phyloP scores from a whole-genome alignment of 2,888 invertebrate species.

The Aspidiotus destructor region DNA sequence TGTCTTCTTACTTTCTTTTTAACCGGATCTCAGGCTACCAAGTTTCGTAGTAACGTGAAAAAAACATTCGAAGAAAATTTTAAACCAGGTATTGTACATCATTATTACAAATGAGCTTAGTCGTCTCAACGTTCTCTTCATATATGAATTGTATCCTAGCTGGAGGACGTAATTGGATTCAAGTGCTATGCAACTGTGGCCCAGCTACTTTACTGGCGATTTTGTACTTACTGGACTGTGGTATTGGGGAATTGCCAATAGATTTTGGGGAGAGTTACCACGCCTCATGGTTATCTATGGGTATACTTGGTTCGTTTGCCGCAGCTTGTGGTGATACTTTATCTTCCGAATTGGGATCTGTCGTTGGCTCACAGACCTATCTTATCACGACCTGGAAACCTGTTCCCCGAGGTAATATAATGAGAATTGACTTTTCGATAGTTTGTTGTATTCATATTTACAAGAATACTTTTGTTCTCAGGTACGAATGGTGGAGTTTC shows the following conservation, averaged over 20 bases:
- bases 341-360: conserved; percentile 80
- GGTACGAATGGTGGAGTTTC: conserved; percentile 87
- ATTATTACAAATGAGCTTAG: too few relatives aligned
- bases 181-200: conserved; percentile 83
- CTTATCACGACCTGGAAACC: conserved; percentile 61
- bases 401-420: conserved; percentile 58
- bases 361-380: conserved; percentile 57
- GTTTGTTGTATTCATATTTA: neutral
- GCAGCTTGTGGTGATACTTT: conserved; percentile 74
- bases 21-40: conserved; percentile 70
- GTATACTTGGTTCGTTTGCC: conserved; percentile 51
- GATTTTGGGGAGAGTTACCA: conserved; percentile 66
- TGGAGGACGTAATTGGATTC: conserved; percentile 79
- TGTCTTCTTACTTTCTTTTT: conserved; percentile 68
- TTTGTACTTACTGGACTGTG: conserved; percentile 68
- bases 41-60: conserved; percentile 57
- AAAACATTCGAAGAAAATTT: conserved; percentile 63
- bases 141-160: conserved; percentile 44
- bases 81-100: conserved; percentile 55
- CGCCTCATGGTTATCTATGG: conserved; percentile 72
- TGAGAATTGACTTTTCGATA: neutral
- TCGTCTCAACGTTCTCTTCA: too few relatives aligned
- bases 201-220: conserved; percentile 70
- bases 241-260: conserved; percentile 65
- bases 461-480: conserved; percentile 38